Evolutionary conservation across 2,797 vertebrate species (phyloP).

Genomic region (Orientallactaga sibirica): DNA sequence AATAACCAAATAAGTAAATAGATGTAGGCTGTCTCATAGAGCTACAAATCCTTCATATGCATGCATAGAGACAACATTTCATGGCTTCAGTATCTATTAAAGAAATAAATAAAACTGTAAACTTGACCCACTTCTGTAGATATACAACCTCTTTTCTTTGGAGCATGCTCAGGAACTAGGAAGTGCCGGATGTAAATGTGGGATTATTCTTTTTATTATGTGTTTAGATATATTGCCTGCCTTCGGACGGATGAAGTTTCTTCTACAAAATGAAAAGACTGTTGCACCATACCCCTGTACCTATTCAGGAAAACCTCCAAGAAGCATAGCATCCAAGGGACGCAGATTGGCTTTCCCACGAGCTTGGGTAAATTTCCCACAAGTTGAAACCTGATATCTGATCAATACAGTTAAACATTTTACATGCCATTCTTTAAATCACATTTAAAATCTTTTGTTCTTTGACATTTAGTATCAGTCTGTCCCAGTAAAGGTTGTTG

Average conservation of each 20-base stretch:
- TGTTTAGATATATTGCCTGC: not conserved
- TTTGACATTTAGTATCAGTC: conserved; percentile 86
- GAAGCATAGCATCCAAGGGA: not conserved
- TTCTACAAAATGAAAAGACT: not conserved
- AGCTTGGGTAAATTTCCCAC: conserved; percentile 12
- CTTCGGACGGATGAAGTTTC: not conserved
- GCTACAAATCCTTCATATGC: not conserved
- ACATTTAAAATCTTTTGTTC: conserved; percentile 84
- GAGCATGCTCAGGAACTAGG: not conserved
- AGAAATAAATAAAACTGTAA: too few relatives aligned
- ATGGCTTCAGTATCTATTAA: not conserved
- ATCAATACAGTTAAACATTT: conserved; percentile 69
- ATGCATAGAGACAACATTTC: not conserved
- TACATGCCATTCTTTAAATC: conserved; percentile 80
- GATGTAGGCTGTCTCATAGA: not conserved
- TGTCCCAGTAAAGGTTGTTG: conserved; percentile 83
- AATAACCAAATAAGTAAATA: not conserved
- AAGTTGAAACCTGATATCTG: conserved; percentile 45
- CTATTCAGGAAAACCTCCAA: not conserved
- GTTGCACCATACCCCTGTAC: not conserved
- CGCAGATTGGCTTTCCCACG: not conserved
- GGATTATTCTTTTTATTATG: not conserved
- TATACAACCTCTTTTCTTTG: not conserved
- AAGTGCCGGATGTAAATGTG: not conserved
- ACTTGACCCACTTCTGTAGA: not conserved